These are phyloP conservation scores for Propithecus perrieri DNA, from an alignment of 2,797 vertebrate species.

Conservation along the genomic window DNA sequence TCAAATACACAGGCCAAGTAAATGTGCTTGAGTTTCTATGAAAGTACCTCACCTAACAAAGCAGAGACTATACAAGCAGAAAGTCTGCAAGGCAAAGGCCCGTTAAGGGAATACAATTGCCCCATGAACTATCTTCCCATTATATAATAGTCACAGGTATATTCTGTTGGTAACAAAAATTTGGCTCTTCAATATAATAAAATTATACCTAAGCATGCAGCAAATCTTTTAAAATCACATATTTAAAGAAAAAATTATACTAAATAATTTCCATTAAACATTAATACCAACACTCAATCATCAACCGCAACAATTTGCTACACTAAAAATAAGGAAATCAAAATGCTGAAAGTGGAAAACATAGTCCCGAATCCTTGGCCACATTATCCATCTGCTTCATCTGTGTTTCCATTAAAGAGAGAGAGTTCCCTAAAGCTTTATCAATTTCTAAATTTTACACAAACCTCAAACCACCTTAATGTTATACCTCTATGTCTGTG, in stretches of 20 bases:
- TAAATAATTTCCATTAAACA: conserved; percentile 29
- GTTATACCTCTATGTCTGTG: not conserved
- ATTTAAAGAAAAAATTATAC: conserved; percentile 14
- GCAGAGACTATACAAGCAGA: not conserved
- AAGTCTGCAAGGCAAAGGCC: not conserved
- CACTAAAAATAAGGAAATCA: conserved; percentile 47
- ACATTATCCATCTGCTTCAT: not conserved
- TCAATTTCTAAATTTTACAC: conserved; percentile 46
- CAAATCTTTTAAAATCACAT: conserved; percentile 50
- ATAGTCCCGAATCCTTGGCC: not conserved
- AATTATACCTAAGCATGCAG: not conserved
- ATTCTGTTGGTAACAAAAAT: not conserved
- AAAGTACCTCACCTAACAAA: not conserved
- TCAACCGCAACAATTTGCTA: conserved; percentile 7
- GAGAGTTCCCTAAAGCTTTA: not conserved
- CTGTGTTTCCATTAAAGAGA: conserved; percentile 31
- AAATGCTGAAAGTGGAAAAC: conserved; percentile 6
- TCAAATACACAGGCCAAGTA: not conserved
- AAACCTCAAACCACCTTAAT: not conserved
- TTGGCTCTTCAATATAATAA: not conserved
- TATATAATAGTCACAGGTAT: not conserved
- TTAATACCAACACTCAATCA: not conserved
- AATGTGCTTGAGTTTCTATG: not conserved
- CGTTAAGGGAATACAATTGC: not conserved
- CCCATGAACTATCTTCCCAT: not conserved